phyloP scores from a whole-genome alignment of 2,113 vertebrate species.

The Henicopernis longicauda region DNA sequence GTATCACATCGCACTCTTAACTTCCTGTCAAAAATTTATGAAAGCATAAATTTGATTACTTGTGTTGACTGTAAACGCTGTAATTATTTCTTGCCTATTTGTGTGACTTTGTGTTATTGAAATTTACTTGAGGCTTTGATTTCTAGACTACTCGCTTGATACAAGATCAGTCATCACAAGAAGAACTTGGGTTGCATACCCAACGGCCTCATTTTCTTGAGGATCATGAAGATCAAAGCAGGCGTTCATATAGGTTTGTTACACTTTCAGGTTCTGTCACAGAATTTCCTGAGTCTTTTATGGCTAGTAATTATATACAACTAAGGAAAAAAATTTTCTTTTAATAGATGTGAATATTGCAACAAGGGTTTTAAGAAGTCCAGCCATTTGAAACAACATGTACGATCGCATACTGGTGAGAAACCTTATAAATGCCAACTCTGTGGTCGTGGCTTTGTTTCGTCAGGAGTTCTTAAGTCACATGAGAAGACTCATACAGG shows the following conservation, averaged over 20 bases:
- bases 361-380: slow-evolving; percentile 97
- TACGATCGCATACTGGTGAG: slow-evolving; percentile 96
- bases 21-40: not conserved
- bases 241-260: slow-evolving; percentile 87
- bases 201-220: slow-evolving; percentile 84
- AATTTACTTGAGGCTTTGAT: not conserved
- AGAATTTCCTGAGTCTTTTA: not conserved
- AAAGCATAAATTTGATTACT: not conserved
- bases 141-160: slow-evolving; percentile 85
- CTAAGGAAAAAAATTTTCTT: not conserved
- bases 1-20: not conserved
- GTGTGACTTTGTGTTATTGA: not conserved
- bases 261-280: not conserved
- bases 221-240: slow-evolving; percentile 85
- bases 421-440: slow-evolving; percentile 91
- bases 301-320: not conserved
- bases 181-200: slow-evolving; percentile 81
- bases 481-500: slow-evolving; percentile 98
- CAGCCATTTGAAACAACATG: slow-evolving; percentile 95
- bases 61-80: not conserved
- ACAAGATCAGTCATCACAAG: slow-evolving; percentile 79
- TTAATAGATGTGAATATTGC: slow-evolving; percentile 87
- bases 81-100: not conserved
- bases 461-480: slow-evolving; percentile 93
- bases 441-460: slow-evolving; percentile 92